A percentile compares a stretch with the other conserved stretches of the same genome.
phyloP scores from a whole-genome alignment of 2,888 invertebrate species.

The Nowickia ferox region DNA sequence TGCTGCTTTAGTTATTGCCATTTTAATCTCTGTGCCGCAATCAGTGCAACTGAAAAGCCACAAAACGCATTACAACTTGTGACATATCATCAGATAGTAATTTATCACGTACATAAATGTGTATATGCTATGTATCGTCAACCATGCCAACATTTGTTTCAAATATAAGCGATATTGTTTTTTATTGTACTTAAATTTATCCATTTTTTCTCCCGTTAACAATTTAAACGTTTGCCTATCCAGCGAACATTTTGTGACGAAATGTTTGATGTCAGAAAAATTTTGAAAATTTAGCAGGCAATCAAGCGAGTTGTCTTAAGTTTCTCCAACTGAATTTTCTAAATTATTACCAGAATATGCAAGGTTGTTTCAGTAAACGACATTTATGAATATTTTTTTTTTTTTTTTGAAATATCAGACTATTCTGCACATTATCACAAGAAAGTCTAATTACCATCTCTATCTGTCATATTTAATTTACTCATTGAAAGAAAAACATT shows the following conservation, averaged over 20 bases:
- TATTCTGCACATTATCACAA: no score
- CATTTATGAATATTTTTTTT: no score
- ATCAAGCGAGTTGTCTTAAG: no score
- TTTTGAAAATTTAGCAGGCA: not conserved
- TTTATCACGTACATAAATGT: constrained; percentile 52
- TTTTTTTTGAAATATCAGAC: no score
- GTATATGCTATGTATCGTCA: constrained; percentile 32
- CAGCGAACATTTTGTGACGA: not conserved
- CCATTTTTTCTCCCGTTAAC: constrained; percentile 11
- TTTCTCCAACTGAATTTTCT: no score
- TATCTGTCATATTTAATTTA: no score
- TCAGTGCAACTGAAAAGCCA: constrained; percentile 71
- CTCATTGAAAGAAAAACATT: no score
- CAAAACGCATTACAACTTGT: constrained; percentile 72
- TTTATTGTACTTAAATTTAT: constrained; percentile 14
- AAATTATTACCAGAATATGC: no score
- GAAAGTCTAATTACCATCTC: no score
- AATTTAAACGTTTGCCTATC: constrained; percentile 34
- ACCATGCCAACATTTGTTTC: constrained; percentile 56
- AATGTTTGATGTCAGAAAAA: not conserved
- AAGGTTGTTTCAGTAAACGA: no score
- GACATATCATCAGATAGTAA: constrained; percentile 73
- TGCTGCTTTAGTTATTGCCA: constrained; percentile 52
- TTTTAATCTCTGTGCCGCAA: constrained; percentile 66
- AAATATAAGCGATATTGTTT: constrained; percentile 15